Base-by-base conservation (phyloP, 1,140 invertebrate genomes). In the Teleopsis dalmanni region DNA sequence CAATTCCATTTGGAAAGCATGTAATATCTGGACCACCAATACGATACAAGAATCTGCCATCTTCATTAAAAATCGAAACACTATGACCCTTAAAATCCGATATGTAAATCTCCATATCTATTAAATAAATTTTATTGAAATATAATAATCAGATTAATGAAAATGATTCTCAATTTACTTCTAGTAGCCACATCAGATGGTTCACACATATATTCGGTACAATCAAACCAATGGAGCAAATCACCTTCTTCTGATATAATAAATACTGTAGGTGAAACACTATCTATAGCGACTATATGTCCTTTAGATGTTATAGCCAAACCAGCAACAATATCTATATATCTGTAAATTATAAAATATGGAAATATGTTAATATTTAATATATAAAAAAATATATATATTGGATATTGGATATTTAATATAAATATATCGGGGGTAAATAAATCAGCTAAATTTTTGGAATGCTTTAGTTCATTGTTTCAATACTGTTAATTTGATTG, bases 31-130 rank as follows among this genome's bases (percentile, higher is more conserved):
- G 91, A 74, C 86, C 89, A 44, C 93, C 94, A 74, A 97, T 95
- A 54, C 91, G 85, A 54, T 92, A 83, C 51, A 95, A 71, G 72
- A 91, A 96, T 46, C 82, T 81, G 50, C 94, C 94, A 47, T 91
- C 86, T 65, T 94, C 89, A 65, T 85, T 87, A 72, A 95, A 96
- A 16, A 97, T 92, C 26, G 93, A 91, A 14, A 98, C 92, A 71
- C 92, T 95, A 72, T 97, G 94, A 46, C 92, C 93, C 75, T 97
- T 97, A 71, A 96, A 98, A 72, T 98, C 94, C 71, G 93, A 97
- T 21, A 97, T 91, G 74, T 92, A 98, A 74, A 91, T 96, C 71
- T 95, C 91, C 62, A 91, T 91, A 51, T 88, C 88, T 90, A 62
- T 42, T 76, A 56, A 52, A 41, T 54, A 27, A 31, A 29, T 10